Base-by-base conservation (phyloP, 2,888 invertebrate species). In the Acronicta alni region DNA sequence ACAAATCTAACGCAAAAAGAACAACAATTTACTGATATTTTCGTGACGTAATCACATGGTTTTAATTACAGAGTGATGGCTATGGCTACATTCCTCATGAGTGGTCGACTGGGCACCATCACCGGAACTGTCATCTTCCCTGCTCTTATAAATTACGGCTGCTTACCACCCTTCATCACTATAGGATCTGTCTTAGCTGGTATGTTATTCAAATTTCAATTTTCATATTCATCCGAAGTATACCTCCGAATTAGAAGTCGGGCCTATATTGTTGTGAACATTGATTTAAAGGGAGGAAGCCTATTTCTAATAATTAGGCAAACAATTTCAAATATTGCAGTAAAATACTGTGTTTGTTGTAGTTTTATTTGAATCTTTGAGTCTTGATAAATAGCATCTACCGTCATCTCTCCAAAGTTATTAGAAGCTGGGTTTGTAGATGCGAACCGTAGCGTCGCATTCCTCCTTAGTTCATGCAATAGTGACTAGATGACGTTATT, bases 61-160 rank as follows among this genome's bases (percentile, higher is more conserved):
- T 7, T 30, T 30, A 12, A 3, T 88, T 90, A 2, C 83, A 97
- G 97, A 83, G 97, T 97, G 1, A 96, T 97, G 95, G 96, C 97
- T 0, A 95, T 97, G 72, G 95, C 97, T 0, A 91, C 96, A 5
- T 95, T 96, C 35, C 95, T 97, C 93, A 97, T 97, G 96, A 92
- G 93, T 47, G 97, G 97, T 1, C 93, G 97, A 38, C 77, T 95
- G 14, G 97, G 97, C 7, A 96, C 97, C 7, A 95, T 97, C 39
- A 86, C 95, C 3, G 97, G 97, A 5, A 97, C 97, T 69, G 87
- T 97, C 44, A 81, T 96, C 3, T 97, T 97, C 80, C 97, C 97
- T 0, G 90, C 95, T 20, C 93, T 97, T 46, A 91, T 97, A 42
- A 88, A 95, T 71, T 90, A 95, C 23, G 97, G 97, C 37, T 97